Conservation (phyloP, 2,888 invertebrate genomes). For the Lasioglossum pauxillum region DNA sequence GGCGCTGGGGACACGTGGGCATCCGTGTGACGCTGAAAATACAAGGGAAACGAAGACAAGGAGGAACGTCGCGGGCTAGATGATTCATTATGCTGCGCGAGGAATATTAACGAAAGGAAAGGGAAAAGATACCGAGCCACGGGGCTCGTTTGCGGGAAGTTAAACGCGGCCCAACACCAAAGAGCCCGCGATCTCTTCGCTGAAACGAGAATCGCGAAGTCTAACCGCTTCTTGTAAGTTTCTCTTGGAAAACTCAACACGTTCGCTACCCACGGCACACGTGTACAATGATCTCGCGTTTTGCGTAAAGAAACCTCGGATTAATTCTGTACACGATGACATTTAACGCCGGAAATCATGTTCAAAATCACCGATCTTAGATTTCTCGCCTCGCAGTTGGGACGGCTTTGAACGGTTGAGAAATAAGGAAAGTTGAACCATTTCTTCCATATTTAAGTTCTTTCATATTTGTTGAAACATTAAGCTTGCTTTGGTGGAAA, state of each 20-base stretch:
- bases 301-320: background rate
- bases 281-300: background rate
- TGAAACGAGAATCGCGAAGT: background rate
- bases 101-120: constrained; percentile 40
- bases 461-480: too few species aligned
- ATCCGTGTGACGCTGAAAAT: constrained; percentile 52
- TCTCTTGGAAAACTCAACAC: background rate
- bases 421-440: too few species aligned
- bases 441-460: too few species aligned
- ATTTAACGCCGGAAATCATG: background rate
- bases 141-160: background rate
- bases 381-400: background rate
- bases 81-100: constrained; percentile 41
- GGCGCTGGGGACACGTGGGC: constrained; percentile 48
- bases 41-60: constrained; percentile 44
- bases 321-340: background rate
- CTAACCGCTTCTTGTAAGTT: background rate
- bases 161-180: background rate
- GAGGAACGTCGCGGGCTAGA: constrained; percentile 33
- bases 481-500: too few species aligned
- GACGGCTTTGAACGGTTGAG: too few species aligned
- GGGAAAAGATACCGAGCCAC: background rate
- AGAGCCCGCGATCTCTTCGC: background rate
- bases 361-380: background rate
- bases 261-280: background rate